Evolutionary conservation across 2,888 invertebrate genomes (phyloP).

Genomic region (Sinhomidia bicolor): DNA sequence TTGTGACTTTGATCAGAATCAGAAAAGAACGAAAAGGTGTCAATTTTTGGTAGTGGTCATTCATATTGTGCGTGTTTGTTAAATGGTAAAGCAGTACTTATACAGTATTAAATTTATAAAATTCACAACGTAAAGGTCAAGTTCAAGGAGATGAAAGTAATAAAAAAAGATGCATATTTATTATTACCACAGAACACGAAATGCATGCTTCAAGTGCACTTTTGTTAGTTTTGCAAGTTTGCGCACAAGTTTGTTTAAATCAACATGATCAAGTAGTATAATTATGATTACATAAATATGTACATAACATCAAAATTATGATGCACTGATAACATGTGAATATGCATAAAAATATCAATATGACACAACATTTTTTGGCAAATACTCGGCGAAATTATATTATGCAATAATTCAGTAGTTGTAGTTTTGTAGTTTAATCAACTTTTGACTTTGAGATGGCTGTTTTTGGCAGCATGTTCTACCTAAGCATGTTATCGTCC

Average conservation of each 20-base stretch:
- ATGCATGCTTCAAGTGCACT: neutral
- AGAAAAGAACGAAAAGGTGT: neutral
- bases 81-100: too few species aligned
- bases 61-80: too few species aligned
- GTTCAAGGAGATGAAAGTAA: conserved; percentile 31
- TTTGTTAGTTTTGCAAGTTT: neutral
- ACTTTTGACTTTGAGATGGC: neutral
- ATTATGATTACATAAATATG: neutral
- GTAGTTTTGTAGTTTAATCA: neutral
- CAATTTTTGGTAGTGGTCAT: too few species aligned
- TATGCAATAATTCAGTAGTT: neutral
- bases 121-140: conserved; percentile 37
- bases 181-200: neutral
- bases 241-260: too few species aligned
- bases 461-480: neutral
- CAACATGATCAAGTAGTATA: too few species aligned
- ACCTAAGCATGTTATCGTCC: neutral
- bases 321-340: neutral
- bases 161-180: neutral
- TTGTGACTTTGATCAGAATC: too few species aligned
- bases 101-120: too few species aligned
- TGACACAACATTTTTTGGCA: neutral
- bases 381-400: neutral
- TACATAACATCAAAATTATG: neutral
- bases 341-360: neutral